phyloP scores from a whole-genome alignment of 2,113 vertebrate species.

The Vireo altiloquus region DNA sequence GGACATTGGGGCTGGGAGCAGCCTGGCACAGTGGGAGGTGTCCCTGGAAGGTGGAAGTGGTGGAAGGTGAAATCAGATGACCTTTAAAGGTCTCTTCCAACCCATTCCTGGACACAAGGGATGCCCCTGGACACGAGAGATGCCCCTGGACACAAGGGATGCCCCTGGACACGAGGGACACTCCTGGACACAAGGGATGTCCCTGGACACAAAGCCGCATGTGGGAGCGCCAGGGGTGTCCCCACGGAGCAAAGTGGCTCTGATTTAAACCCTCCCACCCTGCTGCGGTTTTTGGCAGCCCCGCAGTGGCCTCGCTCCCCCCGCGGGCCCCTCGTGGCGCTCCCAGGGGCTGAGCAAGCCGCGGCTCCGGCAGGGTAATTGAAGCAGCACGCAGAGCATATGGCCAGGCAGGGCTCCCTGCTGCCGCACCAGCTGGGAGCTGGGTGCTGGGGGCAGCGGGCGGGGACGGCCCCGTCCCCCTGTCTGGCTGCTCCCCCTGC shows the following conservation, averaged over 20 bases:
- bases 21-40: background rate
- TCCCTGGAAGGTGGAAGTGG: background rate
- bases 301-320: background rate
- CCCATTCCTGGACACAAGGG: background rate
- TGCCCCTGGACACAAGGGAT: background rate
- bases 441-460: conserved; percentile 79
- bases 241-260: background rate
- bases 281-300: background rate
- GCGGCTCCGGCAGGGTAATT: conserved; percentile 82
- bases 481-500: conserved; percentile 56
- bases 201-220: background rate
- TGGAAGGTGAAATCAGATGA: background rate
- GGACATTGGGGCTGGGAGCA: background rate
- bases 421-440: conserved; percentile 91
- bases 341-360: conserved; percentile 40
- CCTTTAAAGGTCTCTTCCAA: background rate
- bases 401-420: conserved; percentile 87
- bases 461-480: conserved; percentile 72
- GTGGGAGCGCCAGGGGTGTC: background rate
- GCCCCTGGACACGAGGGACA: background rate
- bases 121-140: background rate
- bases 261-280: background rate
- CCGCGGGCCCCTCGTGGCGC: background rate
- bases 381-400: conserved; percentile 86
- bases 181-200: background rate